Conservation (phyloP, 2,113 vertebrate genomes). For the Centropristis striata region DNA sequence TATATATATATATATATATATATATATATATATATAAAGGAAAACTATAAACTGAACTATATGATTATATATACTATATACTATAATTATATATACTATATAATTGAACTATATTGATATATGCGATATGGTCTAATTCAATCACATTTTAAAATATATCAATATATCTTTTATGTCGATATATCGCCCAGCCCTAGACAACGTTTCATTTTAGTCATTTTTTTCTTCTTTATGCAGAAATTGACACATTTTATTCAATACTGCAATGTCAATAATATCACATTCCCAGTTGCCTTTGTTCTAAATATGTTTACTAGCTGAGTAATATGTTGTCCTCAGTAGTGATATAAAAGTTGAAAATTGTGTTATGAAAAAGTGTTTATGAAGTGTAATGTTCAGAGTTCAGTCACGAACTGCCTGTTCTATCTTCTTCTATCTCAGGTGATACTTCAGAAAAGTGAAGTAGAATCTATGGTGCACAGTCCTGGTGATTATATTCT, state of each 20-base stretch:
- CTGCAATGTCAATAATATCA: not conserved
- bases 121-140: too few relatives aligned
- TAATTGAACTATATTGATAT: too few relatives aligned
- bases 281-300: not conserved
- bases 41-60: too few relatives aligned
- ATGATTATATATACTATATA: too few relatives aligned
- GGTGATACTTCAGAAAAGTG: constrained; percentile 96
- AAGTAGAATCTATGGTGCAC: constrained; percentile 97
- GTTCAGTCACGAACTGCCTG: not conserved
- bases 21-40: too few relatives aligned
- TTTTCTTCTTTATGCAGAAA: not conserved
- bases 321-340: not conserved
- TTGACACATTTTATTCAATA: not conserved
- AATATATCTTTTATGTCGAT: too few relatives aligned
- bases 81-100: too few relatives aligned
- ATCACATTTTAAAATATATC: too few relatives aligned
- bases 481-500: constrained; percentile 97
- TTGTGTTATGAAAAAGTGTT: too few relatives aligned
- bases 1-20: too few relatives aligned
- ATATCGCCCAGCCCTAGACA: too few relatives aligned
- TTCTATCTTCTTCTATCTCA: too few relatives aligned
- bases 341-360: not conserved
- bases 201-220: not conserved
- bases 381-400: not conserved
- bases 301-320: not conserved